Percentiles rank a stretch among this genome's conserved stretches.
Conservation (phyloP, 2,888 invertebrate species). For the Ptilodon capucinus region DNA sequence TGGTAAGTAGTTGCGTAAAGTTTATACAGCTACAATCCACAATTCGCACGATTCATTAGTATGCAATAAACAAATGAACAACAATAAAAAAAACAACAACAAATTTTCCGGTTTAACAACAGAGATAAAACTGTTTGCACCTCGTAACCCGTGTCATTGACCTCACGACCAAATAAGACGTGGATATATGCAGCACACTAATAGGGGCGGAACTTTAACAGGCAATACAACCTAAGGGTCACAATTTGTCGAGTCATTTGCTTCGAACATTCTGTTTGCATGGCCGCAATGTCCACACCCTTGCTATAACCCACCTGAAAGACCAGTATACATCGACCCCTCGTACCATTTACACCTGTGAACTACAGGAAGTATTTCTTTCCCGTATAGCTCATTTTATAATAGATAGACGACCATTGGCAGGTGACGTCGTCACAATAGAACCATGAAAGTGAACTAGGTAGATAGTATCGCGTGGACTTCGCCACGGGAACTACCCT, state of each 20-base stretch:
- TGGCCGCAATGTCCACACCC: constrained; percentile 74
- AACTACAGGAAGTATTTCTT: constrained; percentile 15
- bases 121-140: not conserved
- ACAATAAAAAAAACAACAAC: not conserved
- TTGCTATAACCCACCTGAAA: constrained; percentile 45
- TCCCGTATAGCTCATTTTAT: constrained; percentile 34
- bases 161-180: constrained; percentile 40
- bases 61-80: too few relatives aligned
- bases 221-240: constrained; percentile 59
- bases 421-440: constrained; percentile 63
- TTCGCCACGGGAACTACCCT: constrained; percentile 50
- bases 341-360: constrained; percentile 17
- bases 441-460: constrained; percentile 65
- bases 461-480: constrained; percentile 58
- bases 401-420: constrained; percentile 56
- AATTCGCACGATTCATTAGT: too few relatives aligned
- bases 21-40: too few relatives aligned
- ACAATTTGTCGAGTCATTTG: constrained; percentile 74
- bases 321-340: constrained; percentile 46
- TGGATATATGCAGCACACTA: constrained; percentile 36
- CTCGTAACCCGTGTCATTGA: constrained; percentile 28
- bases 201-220: constrained; percentile 61
- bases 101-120: not conserved
- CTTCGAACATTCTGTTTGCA: constrained; percentile 69
- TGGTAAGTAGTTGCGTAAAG: too few relatives aligned